Conservation (phyloP, 2,888 invertebrate species). For the Pachliopta kotzebuea region DNA sequence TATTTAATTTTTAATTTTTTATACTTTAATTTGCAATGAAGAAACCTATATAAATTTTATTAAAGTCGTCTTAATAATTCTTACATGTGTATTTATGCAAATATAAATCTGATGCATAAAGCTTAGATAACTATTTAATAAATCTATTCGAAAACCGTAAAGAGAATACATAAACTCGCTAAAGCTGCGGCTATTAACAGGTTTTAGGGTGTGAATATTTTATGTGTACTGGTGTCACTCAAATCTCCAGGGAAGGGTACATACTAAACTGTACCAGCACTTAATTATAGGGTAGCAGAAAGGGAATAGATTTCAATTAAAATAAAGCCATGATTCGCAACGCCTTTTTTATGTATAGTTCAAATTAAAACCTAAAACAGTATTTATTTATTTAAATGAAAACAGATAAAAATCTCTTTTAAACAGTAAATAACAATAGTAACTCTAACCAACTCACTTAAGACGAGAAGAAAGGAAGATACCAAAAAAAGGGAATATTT, state of each 20-base stretch:
- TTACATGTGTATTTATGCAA: neutral
- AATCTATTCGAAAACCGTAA: slow-evolving; percentile 26
- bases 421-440: slow-evolving; percentile 33
- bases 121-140: neutral
- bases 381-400: slow-evolving; percentile 21
- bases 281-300: slow-evolving; percentile 70
- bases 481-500: slow-evolving; percentile 49
- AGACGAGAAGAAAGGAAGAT: slow-evolving; percentile 52
- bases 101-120: neutral
- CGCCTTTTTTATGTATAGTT: slow-evolving; percentile 47
- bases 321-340: slow-evolving; percentile 54
- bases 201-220: slow-evolving; percentile 69
- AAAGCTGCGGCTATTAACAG: slow-evolving; percentile 70
- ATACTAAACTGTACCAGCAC: slow-evolving; percentile 66
- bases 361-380: slow-evolving; percentile 33
- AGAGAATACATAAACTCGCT: slow-evolving; percentile 39
- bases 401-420: slow-evolving; percentile 32
- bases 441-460: slow-evolving; percentile 58
- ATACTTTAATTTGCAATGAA: no score
- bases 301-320: slow-evolving; percentile 74
- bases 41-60: no score
- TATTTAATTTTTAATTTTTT: no score
- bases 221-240: slow-evolving; percentile 60
- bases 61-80: no score
- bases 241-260: slow-evolving; percentile 56